A percentile compares a stretch with the other conserved stretches of the same genome.
Evolutionary conservation across 1,140 invertebrate genomes (phyloP).

Genomic region (Apis cerana): DNA sequence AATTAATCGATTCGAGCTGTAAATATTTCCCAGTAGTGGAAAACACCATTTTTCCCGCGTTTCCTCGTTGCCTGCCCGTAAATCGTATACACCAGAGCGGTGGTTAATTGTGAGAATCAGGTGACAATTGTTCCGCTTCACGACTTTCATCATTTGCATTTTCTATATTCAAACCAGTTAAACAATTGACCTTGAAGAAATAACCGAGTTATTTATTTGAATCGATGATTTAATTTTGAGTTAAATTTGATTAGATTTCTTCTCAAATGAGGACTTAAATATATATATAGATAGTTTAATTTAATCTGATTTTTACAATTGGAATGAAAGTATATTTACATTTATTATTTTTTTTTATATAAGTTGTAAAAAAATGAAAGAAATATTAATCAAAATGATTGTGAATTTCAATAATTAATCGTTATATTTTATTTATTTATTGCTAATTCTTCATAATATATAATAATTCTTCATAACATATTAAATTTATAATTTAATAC

Average conservation of each 20-base stretch:
- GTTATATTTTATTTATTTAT: no score
- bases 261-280: background rate
- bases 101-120: slow-evolving; percentile 60
- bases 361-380: no score
- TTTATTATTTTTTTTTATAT: no score
- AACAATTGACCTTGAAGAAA: slow-evolving; percentile 27
- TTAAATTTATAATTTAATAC: no score
- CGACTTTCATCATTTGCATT: slow-evolving; percentile 55
- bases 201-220: slow-evolving; percentile 29
- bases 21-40: slow-evolving; percentile 6
- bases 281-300: no score
- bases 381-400: no score
- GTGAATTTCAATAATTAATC: no score
- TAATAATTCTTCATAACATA: no score
- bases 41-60: slow-evolving; percentile 34
- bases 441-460: no score
- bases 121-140: slow-evolving; percentile 59
- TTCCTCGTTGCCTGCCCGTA: slow-evolving; percentile 21
- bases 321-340: no score
- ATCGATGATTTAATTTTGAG: slow-evolving; percentile 7
- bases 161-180: slow-evolving; percentile 25
- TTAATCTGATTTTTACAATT: no score
- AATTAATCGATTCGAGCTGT: slow-evolving; percentile 27
- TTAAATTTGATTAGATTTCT: background rate
- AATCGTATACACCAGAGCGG: slow-evolving; percentile 32